These are phyloP conservation scores for Cercopithecus neglectus DNA, from an alignment of 2,797 vertebrate genomes.

Conservation along the genomic window DNA sequence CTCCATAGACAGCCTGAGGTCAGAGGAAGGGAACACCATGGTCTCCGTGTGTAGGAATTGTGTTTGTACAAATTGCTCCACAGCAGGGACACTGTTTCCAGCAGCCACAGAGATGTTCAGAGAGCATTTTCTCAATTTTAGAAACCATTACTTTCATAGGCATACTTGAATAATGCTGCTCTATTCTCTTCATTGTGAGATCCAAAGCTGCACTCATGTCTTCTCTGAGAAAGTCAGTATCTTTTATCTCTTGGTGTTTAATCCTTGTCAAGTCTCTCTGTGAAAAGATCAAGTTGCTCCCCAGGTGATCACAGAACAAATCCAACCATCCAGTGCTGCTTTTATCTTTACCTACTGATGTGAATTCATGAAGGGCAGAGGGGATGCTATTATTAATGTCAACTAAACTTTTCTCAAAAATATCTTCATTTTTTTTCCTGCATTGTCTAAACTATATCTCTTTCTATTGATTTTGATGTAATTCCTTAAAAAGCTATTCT, in stretches of 20 bases:
- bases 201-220: slow-evolving; percentile 51
- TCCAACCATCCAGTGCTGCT: slow-evolving; percentile 74
- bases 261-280: slow-evolving; percentile 63
- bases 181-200: background rate
- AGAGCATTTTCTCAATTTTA: slow-evolving; percentile 64
- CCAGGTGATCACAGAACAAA: slow-evolving; percentile 75
- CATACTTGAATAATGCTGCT: background rate
- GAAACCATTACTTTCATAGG: background rate
- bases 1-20: rapidly evolving
- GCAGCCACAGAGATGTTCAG: slow-evolving; percentile 77
- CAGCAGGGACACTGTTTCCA: slow-evolving; percentile 80
- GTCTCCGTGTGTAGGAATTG: slow-evolving; percentile 48
- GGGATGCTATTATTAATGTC: slow-evolving; percentile 35
- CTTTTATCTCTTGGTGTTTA: slow-evolving; percentile 77
- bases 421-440: background rate
- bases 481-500: slow-evolving; percentile 27
- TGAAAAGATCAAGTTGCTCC: slow-evolving; percentile 76
- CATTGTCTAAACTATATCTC: background rate
- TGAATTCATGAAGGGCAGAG: slow-evolving; percentile 73
- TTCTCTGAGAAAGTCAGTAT: slow-evolving; percentile 77
- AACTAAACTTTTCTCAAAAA: slow-evolving; percentile 67
- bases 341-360: slow-evolving; percentile 58
- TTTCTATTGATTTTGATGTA: slow-evolving; percentile 68
- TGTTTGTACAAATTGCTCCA: slow-evolving; percentile 78
- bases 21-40: slow-evolving; percentile 68